A percentile compares a stretch with the other conserved stretches of the same genome.
These are phyloP conservation scores for Myotis myotis DNA, from an alignment of 2,797 vertebrate species.

Conservation along the genomic window DNA sequence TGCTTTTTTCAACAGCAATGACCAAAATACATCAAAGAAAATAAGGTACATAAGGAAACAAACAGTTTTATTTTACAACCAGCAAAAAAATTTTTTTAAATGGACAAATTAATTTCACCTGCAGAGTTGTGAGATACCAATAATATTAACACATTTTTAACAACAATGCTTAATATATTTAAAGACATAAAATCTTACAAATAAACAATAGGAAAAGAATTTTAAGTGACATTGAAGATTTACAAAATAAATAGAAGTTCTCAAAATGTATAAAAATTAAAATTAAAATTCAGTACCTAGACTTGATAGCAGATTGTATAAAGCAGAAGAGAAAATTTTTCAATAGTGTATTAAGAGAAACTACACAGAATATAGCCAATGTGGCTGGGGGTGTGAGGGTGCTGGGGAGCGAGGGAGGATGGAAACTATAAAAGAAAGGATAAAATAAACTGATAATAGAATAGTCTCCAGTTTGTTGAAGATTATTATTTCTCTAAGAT, in stretches of 20 bases:
- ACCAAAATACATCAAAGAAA: background rate
- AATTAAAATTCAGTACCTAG: background rate
- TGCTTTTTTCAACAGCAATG: background rate
- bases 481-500: background rate
- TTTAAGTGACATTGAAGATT: background rate
- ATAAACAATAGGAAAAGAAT: background rate
- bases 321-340: background rate
- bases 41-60: background rate
- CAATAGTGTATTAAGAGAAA: background rate
- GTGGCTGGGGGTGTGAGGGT: too few species aligned
- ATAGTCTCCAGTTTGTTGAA: background rate
- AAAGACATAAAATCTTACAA: background rate
- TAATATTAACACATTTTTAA: background rate
- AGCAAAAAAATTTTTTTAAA: background rate
- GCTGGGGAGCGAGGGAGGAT: background rate
- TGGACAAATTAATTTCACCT: background rate
- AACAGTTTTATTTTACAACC: background rate
- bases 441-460: background rate
- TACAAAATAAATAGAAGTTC: background rate
- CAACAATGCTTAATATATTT: background rate
- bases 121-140: background rate
- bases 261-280: background rate
- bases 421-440: background rate
- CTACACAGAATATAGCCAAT: background rate
- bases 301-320: background rate